Evolutionary conservation across 2,797 vertebrate species (phyloP), one percentile per base, ranked within the genome.

Genomic region (Pristis pectinata): DNA sequence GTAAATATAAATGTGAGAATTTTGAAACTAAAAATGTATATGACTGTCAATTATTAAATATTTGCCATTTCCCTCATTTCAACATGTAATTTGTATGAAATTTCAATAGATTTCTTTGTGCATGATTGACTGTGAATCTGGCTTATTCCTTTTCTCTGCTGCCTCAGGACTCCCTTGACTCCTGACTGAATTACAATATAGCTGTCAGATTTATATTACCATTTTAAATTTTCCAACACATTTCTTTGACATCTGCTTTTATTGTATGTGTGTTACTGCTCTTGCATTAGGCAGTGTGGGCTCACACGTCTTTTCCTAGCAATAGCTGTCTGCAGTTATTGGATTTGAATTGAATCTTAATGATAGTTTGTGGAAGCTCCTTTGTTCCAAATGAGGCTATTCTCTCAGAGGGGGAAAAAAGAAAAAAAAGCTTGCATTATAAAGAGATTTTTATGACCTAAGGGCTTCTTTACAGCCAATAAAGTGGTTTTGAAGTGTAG

Each of bases 231-330:
- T 93, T 74, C 22, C 41, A 49, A 44, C 70, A 72, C 44, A 93
- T 93, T 72, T 27, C 92, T 93, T 93, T 93, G 92, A 74, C 92
- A 93, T 93, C 44, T 34, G 70, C 41, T 93, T 93, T 74, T 34
- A 74, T 34, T 53, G 67, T 44, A 72, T 93, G 24, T 72, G 67
- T 70, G 67, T 74, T 72, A 49, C 24, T 74, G 41, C 44, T 74
- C 41, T 93, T 53, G 53, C 22, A 49, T 93, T 87, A 59, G 27
- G 5, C 87, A 64, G 7, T 64, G 87, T 10, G 56, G n/a, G 24
- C 72, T 93, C 91, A 93, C 22, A 30, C 24, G 44, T 49, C 61
- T 74, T 64, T 91, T 79, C 93, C 67, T 49, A 27, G 37, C 22
- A 11, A 72, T 93, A 30, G 44, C 67, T 72, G 41, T 74, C 67